A percentile compares a stretch with the other conserved stretches of the same genome.
These are phyloP conservation scores for Nomada fabriciana DNA, from an alignment of 2,888 invertebrate genomes.

Conservation along the genomic window DNA sequence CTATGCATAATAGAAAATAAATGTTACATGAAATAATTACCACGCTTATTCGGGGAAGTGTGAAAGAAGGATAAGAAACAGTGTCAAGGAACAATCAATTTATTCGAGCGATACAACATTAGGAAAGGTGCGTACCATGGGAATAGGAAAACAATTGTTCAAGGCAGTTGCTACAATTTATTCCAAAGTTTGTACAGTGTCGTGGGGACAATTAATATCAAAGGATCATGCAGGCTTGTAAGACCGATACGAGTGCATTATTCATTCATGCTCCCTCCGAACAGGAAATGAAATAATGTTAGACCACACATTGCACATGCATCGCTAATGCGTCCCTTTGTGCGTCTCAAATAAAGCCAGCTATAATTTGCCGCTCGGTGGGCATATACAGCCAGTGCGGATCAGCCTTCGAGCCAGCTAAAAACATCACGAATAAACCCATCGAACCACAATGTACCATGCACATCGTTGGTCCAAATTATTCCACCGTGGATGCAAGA, in stretches of 20 bases:
- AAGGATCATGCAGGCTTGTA: neutral
- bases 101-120: neutral
- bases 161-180: no score
- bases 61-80: neutral
- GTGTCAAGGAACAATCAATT: neutral
- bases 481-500: no score
- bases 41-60: no score
- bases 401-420: no score
- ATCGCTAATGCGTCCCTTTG: constrained; percentile 33
- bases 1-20: neutral
- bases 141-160: neutral
- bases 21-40: neutral
- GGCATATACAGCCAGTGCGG: no score
- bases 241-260: constrained; percentile 12
- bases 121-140: neutral
- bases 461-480: no score
- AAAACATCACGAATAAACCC: no score
- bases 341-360: constrained; percentile 13
- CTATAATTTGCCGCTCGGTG: constrained; percentile 1
- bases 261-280: constrained; percentile 33
- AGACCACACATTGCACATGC: constrained; percentile 41
- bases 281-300: constrained; percentile 71
- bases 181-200: no score
- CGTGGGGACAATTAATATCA: constrained; percentile 2
- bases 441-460: no score